These are phyloP conservation scores for Salvelinus namaycush DNA, from an alignment of 2,113 vertebrate genomes.

Conservation along the genomic window DNA sequence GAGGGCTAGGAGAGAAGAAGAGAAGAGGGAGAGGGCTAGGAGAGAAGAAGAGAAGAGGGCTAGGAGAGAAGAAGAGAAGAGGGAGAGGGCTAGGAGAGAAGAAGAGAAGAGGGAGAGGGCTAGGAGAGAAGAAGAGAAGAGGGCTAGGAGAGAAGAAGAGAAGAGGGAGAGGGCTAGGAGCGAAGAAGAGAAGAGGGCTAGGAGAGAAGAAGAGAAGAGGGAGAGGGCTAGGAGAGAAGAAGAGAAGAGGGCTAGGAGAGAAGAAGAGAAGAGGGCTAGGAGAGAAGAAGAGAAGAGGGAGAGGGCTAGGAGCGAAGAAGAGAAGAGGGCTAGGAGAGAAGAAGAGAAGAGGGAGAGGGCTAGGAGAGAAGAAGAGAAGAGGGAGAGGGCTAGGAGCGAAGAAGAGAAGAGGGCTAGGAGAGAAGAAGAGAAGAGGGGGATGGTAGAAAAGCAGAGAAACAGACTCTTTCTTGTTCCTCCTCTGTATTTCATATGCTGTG, in stretches of 20 bases:
- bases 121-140: slow-evolving; percentile 75
- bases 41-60: slow-evolving; percentile 30
- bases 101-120: slow-evolving; percentile 19
- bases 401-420: background rate
- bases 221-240: slow-evolving; percentile 15
- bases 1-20: slow-evolving; percentile 65
- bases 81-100: slow-evolving; percentile 12
- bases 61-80: slow-evolving; percentile 77
- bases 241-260: slow-evolving; percentile 35
- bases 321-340: slow-evolving; percentile 50
- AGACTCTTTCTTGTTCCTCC: slow-evolving; percentile 94
- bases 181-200: slow-evolving; percentile 24
- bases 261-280: slow-evolving; percentile 75
- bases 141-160: slow-evolving; percentile 71
- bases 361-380: too few relatives aligned
- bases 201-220: slow-evolving; percentile 77
- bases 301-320: slow-evolving; percentile 66
- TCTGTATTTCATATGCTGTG: slow-evolving; percentile 95
- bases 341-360: too few relatives aligned
- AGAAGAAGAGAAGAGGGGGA: slow-evolving; percentile 25
- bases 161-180: slow-evolving; percentile 50
- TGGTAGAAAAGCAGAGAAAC: slow-evolving; percentile 82
- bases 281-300: slow-evolving; percentile 29
- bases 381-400: too few relatives aligned
- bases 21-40: slow-evolving; percentile 61